These are phyloP conservation scores for Melanostigma gelatinosum DNA, from an alignment of 2,113 vertebrate species.

Conservation along the genomic window DNA sequence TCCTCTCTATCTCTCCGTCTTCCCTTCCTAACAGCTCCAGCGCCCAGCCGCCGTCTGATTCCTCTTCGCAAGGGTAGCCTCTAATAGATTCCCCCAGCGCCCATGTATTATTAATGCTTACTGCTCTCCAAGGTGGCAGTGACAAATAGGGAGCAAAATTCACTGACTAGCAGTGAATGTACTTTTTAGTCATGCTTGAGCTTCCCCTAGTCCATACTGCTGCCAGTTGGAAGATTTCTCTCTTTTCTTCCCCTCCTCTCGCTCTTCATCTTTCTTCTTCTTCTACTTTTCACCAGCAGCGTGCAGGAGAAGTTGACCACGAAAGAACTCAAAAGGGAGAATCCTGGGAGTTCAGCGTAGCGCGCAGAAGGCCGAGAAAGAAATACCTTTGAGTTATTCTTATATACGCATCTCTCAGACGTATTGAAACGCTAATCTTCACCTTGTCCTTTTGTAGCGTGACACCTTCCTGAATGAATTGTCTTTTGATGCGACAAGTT, in stretches of 20 bases:
- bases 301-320: constrained; percentile 31
- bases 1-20: constrained; percentile 43
- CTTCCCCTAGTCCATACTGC: constrained; percentile 89
- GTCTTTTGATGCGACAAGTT: neutral
- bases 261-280: constrained; percentile 50
- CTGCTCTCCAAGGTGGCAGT: constrained; percentile 96
- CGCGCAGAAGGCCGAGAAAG: neutral
- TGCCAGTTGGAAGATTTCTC: constrained; percentile 87
- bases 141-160: constrained; percentile 98
- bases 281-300: constrained; percentile 28
- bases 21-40: constrained; percentile 54
- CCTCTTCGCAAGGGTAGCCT: constrained; percentile 93
- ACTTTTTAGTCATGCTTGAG: constrained; percentile 99
- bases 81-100: constrained; percentile 96
- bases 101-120: constrained; percentile 99
- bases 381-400: neutral
- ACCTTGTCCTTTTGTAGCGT: neutral
- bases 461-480: neutral
- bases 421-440: too few species aligned
- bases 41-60: constrained; percentile 85
- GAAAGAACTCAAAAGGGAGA: neutral
- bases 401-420: too few species aligned
- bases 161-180: constrained; percentile 97
- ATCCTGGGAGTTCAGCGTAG: neutral
- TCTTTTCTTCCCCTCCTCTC: constrained; percentile 38